Evolutionary conservation across 2,797 vertebrate genomes (phyloP).

Genomic region (Danio choprae): DNA sequence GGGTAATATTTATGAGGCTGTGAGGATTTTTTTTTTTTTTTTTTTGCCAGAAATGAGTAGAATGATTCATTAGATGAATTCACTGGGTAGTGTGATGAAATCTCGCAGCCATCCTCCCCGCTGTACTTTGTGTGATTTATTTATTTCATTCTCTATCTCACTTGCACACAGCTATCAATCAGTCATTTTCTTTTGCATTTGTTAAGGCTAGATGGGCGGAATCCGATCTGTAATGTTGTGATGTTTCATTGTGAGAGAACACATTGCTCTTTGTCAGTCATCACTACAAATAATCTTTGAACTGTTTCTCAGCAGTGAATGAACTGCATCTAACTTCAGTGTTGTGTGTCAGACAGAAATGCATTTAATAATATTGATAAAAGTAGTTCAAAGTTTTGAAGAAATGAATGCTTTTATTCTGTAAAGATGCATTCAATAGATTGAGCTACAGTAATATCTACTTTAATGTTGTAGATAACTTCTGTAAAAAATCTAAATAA

Average conservation of each 20-base stretch:
- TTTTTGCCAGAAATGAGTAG: slow-evolving; percentile 15
- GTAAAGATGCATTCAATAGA: too few species aligned
- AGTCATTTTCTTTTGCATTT: slow-evolving; percentile 5
- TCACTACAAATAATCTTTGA: not conserved
- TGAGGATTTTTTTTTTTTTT: not conserved
- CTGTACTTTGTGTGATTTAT: slow-evolving; percentile 31
- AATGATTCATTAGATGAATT: slow-evolving; percentile 32
- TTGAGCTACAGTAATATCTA: too few species aligned
- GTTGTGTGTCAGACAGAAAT: not conserved
- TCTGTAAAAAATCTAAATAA: too few species aligned
- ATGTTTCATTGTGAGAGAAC: not conserved
- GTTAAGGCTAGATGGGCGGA: not conserved
- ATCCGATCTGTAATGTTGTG: not conserved
- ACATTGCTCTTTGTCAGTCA: not conserved
- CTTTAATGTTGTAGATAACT: too few species aligned
- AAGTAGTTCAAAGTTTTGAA: too few species aligned
- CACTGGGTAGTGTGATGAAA: slow-evolving; percentile 38
- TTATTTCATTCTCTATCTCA: slow-evolving; percentile 21
- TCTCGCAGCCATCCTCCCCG: slow-evolving; percentile 12
- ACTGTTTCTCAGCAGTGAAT: not conserved
- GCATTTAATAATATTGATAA: too few species aligned
- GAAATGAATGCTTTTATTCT: too few species aligned
- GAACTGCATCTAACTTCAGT: not conserved
- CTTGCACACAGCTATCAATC: not conserved
- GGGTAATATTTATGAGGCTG: slow-evolving; percentile 22